These are phyloP conservation scores for Diachasmimorpha longicaudata DNA, from an alignment of 1,140 invertebrate genomes.

Conservation along the genomic window DNA sequence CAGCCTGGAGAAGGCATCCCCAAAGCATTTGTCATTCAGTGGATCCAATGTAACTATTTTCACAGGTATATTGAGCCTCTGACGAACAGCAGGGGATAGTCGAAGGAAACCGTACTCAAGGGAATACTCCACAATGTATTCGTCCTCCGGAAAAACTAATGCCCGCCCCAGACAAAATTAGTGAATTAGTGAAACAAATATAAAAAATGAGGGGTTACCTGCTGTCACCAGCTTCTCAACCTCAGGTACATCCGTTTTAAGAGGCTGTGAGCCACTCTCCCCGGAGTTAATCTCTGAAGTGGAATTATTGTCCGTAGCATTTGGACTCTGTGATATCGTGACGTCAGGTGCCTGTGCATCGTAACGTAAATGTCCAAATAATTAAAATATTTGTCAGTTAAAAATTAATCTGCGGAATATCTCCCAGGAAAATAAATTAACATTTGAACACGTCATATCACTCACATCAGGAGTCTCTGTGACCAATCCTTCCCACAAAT, in stretches of 20 bases:
- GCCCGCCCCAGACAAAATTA: neutral
- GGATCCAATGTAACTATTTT: conserved; percentile 92
- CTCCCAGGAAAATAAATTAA: neutral
- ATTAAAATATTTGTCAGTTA: too few relatives aligned
- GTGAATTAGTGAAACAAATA: too few relatives aligned
- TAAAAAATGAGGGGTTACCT: conserved; percentile 50
- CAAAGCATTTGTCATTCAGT: conserved; percentile 88
- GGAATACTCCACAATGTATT: conserved; percentile 98
- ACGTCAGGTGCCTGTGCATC: conserved; percentile 25
- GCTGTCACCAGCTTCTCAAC: conserved; percentile 58
- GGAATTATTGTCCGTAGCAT: conserved; percentile 38
- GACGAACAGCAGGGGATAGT: conserved; percentile 82
- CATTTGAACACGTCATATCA: neutral
- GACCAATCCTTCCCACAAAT: conserved; percentile 48
- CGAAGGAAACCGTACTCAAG: conserved; percentile 96
- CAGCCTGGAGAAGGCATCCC: conserved; percentile 88
- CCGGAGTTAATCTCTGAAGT: conserved; percentile 37
- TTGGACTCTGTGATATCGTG: conserved; percentile 25
- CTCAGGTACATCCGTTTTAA: conserved; percentile 58
- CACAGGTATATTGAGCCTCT: conserved; percentile 89
- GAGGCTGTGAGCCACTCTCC: conserved; percentile 43
- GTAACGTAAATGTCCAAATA: neutral
- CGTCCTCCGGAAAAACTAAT: conserved; percentile 82
- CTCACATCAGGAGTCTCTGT: conserved; percentile 18
- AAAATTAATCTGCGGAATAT: neutral